Percentiles rank a stretch among this genome's conserved stretches.
These are phyloP conservation scores for Martes martes DNA, from an alignment of 2,113 vertebrate genomes.

Conservation along the genomic window DNA sequence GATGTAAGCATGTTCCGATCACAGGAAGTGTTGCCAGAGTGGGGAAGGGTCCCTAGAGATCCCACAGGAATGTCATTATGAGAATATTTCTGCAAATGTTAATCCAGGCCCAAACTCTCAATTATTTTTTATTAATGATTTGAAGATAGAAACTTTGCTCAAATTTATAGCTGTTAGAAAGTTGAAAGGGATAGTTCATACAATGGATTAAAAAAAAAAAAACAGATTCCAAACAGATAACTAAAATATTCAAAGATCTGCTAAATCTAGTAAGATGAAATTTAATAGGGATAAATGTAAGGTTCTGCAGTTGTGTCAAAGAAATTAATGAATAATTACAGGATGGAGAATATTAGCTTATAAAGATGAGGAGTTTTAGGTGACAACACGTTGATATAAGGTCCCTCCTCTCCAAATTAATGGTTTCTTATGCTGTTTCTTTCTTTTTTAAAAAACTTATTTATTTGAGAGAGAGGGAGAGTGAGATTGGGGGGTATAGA, in stretches of 20 bases:
- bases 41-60: not conserved
- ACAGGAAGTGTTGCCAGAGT: not conserved
- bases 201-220: not conserved
- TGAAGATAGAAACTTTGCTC: not conserved
- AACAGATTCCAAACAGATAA: conserved; percentile 4
- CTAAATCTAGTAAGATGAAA: not conserved
- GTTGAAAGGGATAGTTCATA: not conserved
- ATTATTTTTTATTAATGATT: conserved; percentile 9
- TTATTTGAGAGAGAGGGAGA: not conserved
- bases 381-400: not conserved
- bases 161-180: not conserved
- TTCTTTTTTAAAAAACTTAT: not conserved
- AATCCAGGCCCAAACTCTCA: not conserved
- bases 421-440: not conserved
- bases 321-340: not conserved
- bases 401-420: not conserved
- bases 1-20: not conserved
- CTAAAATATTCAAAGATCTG: not conserved
- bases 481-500: not conserved
- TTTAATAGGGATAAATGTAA: not conserved
- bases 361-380: not conserved
- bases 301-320: not conserved
- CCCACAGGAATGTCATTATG: not conserved
- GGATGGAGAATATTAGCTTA: not conserved
- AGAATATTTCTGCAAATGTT: not conserved